Conservation (phyloP, 2,797 vertebrate species). For the Zalophus californianus region DNA sequence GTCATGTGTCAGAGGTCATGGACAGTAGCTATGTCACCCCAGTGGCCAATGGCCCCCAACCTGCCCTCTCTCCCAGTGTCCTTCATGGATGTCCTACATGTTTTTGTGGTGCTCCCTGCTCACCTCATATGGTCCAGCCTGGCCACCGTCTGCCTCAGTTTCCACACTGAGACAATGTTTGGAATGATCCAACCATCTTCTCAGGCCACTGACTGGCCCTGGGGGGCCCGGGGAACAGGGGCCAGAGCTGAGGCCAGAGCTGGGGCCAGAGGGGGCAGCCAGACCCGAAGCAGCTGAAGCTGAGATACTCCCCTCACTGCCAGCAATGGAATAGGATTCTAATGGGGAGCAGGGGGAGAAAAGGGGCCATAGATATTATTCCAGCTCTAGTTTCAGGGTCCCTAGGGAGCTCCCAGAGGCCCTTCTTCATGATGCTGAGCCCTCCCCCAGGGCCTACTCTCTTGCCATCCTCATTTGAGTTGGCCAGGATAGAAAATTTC, state of each 20-base stretch:
- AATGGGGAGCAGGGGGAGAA: constrained; percentile 26
- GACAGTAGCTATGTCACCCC: background rate
- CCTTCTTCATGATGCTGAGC: background rate
- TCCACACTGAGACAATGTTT: constrained; percentile 90
- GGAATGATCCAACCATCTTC: constrained; percentile 94
- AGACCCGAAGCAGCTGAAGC: constrained; percentile 93
- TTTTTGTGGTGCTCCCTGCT: constrained; percentile 84
- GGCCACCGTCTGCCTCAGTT: constrained; percentile 89
- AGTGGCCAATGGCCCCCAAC: background rate
- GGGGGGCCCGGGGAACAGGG: constrained; percentile 93
- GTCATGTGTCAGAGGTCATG: constrained; percentile 29
- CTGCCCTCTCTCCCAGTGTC: background rate
- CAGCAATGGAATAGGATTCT: constrained; percentile 95
- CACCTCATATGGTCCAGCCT: constrained; percentile 77
- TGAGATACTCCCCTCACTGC: constrained; percentile 95
- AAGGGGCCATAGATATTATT: background rate
- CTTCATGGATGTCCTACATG: background rate
- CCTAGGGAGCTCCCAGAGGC: constrained; percentile 1
- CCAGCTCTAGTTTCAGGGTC: constrained; percentile 1
- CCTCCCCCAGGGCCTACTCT: background rate
- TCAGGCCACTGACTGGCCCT: constrained; percentile 93
- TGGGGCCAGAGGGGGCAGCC: constrained; percentile 84
- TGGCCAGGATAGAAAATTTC: constrained; percentile 43
- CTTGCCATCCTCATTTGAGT: background rate
- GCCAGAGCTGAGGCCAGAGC: constrained; percentile 92